Evolutionary conservation across 2,888 invertebrate species (phyloP).

Genomic region (Formica aserva): DNA sequence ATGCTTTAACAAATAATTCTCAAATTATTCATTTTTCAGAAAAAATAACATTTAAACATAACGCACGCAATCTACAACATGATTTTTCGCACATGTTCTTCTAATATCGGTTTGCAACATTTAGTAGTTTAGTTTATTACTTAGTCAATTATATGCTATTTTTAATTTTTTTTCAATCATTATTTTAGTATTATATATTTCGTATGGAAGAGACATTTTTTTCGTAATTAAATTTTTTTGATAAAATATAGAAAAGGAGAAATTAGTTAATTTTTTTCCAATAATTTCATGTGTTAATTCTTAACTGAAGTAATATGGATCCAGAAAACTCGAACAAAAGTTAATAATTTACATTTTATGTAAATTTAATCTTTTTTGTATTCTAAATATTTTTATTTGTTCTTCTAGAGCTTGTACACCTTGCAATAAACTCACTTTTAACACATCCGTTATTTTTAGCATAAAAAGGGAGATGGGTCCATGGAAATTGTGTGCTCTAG

Average conservation of each 20-base stretch:
- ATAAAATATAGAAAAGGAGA: background rate
- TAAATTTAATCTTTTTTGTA: background rate
- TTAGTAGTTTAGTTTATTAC: background rate
- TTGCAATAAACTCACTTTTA: constrained; percentile 6
- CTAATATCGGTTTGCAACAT: background rate
- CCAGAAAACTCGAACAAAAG: background rate
- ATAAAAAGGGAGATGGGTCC: constrained; percentile 16
- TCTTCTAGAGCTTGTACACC: background rate
- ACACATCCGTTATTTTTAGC: constrained; percentile 29
- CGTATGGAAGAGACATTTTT: background rate
- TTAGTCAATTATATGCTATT: background rate
- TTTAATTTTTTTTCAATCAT: background rate
- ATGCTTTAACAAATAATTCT: constrained; percentile 13
- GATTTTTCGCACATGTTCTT: background rate
- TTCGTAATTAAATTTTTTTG: background rate
- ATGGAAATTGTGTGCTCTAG: constrained; percentile 30
- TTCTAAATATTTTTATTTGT: constrained; percentile 4
- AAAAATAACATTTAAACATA: background rate
- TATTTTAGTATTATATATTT: background rate
- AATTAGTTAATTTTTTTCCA: background rate
- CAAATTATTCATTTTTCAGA: background rate
- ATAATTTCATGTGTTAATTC: constrained; percentile 5
- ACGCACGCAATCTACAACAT: background rate
- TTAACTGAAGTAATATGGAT: background rate
- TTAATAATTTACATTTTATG: background rate